Base-by-base conservation (phyloP, 2,113 vertebrate genomes). In the Sterrhoptilus dennistouni region DNA sequence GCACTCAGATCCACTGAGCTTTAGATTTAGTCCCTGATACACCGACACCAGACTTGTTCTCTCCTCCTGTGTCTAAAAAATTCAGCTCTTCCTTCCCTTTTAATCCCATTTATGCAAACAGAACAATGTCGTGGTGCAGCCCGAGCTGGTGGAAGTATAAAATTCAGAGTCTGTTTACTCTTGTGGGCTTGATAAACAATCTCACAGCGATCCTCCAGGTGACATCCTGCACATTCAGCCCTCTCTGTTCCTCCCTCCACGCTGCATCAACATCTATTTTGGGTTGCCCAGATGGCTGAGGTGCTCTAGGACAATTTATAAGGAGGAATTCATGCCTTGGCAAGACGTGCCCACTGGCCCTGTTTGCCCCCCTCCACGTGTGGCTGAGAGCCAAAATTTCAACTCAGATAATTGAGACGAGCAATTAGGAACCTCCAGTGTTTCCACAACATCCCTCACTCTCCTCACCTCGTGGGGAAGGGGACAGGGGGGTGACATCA, bases 241-340 rank as follows among this genome's bases (percentile, higher is more conserved):
- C 71, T 52, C 76, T 0, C 63, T 24, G 35, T 1, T 68, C 61
- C 68, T 72, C 91, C 36, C 12, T 35, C 35, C 63, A 76, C 44
- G 3, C 63, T 49, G 59, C 77, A 79, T 25, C 92, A 29, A 8
- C 68, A 74, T 22, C 87, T 94, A 61, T 74, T 91, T 74, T n/a
- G 60, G 65, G 77, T 75, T 74, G 17, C 52, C 78, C 88, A 82
- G 85, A 75, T 83, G 81, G 84, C 90, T 64, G 87, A 93, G 93
- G 76, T 80, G 85, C 82, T 89, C 69, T 36, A 78, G 90, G 93
- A 89, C 40, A 44, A 31, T 49, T 80, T 74, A n/a, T 19, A 47
- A 42, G 70, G 56, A 82, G 69, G 87, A 91, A 91, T 59, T 53
- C 54, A 53, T 21, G 77, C 50, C 74, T 77, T 65, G 77, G 81